Evolutionary conservation across 2,888 invertebrate species (phyloP).

Genomic region (Drosophila algonquin): DNA sequence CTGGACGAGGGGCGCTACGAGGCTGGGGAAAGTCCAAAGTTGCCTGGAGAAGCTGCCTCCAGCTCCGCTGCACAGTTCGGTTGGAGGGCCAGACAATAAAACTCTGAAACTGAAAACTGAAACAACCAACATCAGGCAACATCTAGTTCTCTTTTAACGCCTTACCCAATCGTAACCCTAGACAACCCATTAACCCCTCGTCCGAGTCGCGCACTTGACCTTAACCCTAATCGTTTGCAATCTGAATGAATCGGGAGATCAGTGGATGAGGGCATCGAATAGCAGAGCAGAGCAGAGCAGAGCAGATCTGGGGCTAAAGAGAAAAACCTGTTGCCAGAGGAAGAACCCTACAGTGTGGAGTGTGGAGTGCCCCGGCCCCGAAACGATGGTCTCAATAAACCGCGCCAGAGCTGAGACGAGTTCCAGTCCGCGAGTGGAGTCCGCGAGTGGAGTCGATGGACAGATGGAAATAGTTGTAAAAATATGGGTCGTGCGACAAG

Average conservation of each 20-base stretch:
- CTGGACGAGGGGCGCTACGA: no score
- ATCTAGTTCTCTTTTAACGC: neutral
- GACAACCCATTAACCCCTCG: neutral
- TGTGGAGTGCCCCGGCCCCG: no score
- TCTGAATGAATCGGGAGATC: neutral
- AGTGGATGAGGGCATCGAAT: neutral
- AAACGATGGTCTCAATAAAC: constrained; percentile 25
- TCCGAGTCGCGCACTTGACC: neutral
- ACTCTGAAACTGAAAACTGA: no score
- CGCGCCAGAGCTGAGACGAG: constrained; percentile 2
- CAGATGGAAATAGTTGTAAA: constrained; percentile 43
- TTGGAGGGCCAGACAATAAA: no score
- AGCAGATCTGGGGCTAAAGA: constrained; percentile 1
- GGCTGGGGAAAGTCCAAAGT: no score
- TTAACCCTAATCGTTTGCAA: constrained; percentile 15
- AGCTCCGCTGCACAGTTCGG: no score
- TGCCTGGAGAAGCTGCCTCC: no score
- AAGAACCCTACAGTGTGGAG: constrained; percentile 26
- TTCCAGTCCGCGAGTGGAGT: constrained; percentile 8
- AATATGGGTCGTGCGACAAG: constrained; percentile 69
- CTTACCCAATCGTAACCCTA: neutral
- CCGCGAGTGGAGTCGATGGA: constrained; percentile 20
- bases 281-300: neutral
- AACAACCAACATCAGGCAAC: neutral
- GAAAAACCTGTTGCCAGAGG: constrained; percentile 30